Percentiles rank a stretch among this genome's conserved stretches.
Evolutionary conservation across 2,888 invertebrate genomes (phyloP).

Genomic region (Bellardia bayeri): DNA sequence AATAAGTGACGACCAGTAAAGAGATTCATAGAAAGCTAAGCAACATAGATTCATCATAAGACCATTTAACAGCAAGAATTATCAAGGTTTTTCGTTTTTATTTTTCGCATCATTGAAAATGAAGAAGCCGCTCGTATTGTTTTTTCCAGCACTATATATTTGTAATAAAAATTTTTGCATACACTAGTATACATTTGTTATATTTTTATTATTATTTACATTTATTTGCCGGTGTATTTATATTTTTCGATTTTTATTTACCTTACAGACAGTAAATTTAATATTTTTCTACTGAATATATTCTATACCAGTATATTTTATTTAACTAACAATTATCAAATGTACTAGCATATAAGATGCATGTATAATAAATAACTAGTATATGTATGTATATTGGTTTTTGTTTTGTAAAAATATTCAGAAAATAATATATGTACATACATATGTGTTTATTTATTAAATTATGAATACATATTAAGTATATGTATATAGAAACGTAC

Average conservation of each 20-base stretch:
- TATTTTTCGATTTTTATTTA: conserved; percentile 48
- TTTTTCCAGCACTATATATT: no score
- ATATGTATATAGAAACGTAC: not conserved
- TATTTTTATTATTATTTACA: conserved; percentile 38
- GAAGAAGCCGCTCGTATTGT: no score
- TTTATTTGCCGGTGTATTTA: conserved; percentile 50
- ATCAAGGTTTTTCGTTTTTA: no score
- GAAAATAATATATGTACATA: no score
- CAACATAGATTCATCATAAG: no score
- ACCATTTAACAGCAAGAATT: no score
- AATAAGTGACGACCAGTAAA: no score
- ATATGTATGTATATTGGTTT: not conserved
- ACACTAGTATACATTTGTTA: not conserved
- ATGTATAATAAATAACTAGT: no score
- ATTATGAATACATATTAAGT: not conserved
- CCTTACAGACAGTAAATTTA: conserved; percentile 49
- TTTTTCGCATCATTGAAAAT: no score
- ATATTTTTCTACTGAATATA: conserved; percentile 19
- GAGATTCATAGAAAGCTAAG: no score
- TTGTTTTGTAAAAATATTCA: not conserved
- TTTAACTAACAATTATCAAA: not conserved
- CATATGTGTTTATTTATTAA: not conserved
- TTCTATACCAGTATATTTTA: not conserved
- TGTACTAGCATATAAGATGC: no score
- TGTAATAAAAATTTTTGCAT: no score